Percentiles rank a stretch among this genome's conserved stretches.
These are phyloP conservation scores for Drosophila anomalata DNA, from an alignment of 2,888 invertebrate species.

Conservation along the genomic window DNA sequence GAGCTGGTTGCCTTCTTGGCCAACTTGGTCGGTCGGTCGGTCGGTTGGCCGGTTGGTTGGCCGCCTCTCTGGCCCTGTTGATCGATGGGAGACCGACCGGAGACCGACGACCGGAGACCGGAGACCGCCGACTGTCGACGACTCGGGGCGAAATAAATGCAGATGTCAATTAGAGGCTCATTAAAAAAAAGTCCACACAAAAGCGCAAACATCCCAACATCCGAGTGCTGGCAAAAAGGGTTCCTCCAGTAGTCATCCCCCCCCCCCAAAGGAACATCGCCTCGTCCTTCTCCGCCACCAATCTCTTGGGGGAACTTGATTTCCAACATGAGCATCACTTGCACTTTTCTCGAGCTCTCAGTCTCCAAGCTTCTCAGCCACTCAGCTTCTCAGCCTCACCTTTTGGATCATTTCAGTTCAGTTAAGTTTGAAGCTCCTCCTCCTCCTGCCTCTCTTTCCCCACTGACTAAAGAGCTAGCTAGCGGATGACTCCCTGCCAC, in stretches of 20 bases:
- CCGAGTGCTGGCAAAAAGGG: constrained; percentile 11
- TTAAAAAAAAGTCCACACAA: constrained; percentile 74
- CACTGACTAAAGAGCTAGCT: not conserved
- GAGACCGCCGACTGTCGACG: constrained; percentile 34
- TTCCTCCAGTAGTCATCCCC: constrained; percentile 25
- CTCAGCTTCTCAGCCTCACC: constrained; percentile 2
- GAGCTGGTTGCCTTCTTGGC: constrained; percentile 5
- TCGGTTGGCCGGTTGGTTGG: not conserved
- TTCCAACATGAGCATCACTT: constrained; percentile 79
- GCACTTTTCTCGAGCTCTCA: constrained; percentile 75
- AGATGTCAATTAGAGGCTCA: constrained; percentile 83
- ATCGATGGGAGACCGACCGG: constrained; percentile 36
- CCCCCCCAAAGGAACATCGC: not conserved
- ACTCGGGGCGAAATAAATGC: constrained; percentile 77
- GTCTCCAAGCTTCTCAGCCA: not conserved
- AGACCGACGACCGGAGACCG: constrained; percentile 26
- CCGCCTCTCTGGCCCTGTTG: constrained; percentile 10
- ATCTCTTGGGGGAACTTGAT: constrained; percentile 51
- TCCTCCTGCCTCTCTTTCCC: not conserved
- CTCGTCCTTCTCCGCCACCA: constrained; percentile 2
- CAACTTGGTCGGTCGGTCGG: not conserved
- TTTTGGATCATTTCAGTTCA: constrained; percentile 10
- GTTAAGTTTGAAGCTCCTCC: not conserved
- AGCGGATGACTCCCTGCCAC: constrained; percentile 30
- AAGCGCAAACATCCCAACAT: constrained; percentile 72